Evolutionary conservation across 2,113 vertebrate genomes (phyloP).

Genomic region (pig (Sus scrofa)): T2T-Sscrofa CM000813.6:66692001-66692500

Average conservation of each 20-base stretch:
- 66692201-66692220: neutral
- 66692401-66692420: neutral
- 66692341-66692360: neutral
- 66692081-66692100: too few species aligned
- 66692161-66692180: neutral
- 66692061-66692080: neutral
- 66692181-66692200: neutral
- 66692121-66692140: fast-evolving
- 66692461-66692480: neutral
- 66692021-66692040: neutral
- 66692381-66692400: neutral
- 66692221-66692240: neutral
- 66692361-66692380: neutral
- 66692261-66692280: neutral
- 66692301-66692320: neutral
- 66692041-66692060: neutral
- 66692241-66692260: neutral
- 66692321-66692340: neutral
- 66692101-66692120: too few species aligned
- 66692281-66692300: neutral
- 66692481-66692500: neutral
- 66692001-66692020: neutral
- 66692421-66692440: neutral
- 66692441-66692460: neutral
- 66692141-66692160: neutral